Evolutionary conservation across 2,113 vertebrate species (phyloP), one percentile per base, ranked within the genome.

Genomic region (Recurvirostra avosetta): DNA sequence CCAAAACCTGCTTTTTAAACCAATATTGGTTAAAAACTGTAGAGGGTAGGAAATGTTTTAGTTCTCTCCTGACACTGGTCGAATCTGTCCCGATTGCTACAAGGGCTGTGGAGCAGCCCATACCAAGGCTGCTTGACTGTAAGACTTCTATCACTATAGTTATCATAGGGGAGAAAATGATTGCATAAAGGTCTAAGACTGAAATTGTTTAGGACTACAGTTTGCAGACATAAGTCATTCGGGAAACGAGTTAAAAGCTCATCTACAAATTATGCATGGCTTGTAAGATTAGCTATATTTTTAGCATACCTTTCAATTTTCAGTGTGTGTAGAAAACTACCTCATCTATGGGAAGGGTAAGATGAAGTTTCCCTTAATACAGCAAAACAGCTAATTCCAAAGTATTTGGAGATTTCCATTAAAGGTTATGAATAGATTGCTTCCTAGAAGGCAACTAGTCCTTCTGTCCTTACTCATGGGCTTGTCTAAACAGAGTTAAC

Each of bases 401-500:
- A 71, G 68, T 75, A 50, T 88, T 80, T 65, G 27, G 58, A 77
- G 81, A 73, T 83, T 71, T 83, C 78, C 63, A 71, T 87, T 87
- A 90, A 94, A 96, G 77, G 61, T 58, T 79, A 34, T 59, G 68
- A 89, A 36, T 40, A 49, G 40, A 38, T 82, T 67, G 13, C 29
- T 88, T 94, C 67, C 63, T 93, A 66, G 75, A 67, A 78, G 56
- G 71, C 79, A 83, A 13, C 74, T 32, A 25, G 66, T 75, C 49
- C 40, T 90, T 66, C 81, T 92, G 62, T 43, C 71, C 45, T 86
- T 84, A 38, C 41, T 87, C 38, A 23, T 63, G 67, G 29, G 19
- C 53, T 92, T 87, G 40, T 92, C 80, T 75, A 49, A 90, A 71
- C 43, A 66, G 27, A 59, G 75, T 68, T 92, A 93, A 50, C 86